These are phyloP conservation scores for Saccostrea cuccullata DNA, from an alignment of 1,140 invertebrate genomes.

Conservation along the genomic window DNA sequence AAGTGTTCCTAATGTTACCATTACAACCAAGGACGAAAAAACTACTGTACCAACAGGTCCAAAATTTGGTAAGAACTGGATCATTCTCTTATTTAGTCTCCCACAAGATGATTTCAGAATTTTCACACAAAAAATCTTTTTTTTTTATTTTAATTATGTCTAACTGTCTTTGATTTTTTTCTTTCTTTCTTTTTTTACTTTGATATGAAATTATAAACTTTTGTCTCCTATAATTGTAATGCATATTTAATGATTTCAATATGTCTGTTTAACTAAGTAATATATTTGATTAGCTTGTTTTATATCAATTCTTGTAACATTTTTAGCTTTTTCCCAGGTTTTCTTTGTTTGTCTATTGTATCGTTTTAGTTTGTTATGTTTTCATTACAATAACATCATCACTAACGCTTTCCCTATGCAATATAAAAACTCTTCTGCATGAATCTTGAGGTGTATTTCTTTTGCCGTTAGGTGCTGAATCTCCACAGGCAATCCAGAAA, in stretches of 20 bases:
- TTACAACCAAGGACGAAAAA: conserved; percentile 33
- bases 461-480: conserved; percentile 87
- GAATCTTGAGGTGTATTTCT: conserved; percentile 53
- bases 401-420: conserved; percentile 21
- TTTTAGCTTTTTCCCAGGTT: neutral
- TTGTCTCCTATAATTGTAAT: neutral
- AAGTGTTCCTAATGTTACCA: conserved; percentile 18
- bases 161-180: neutral
- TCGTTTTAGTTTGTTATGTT: neutral
- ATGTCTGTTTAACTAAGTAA: neutral
- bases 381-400: neutral
- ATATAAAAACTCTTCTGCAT: conserved; percentile 43
- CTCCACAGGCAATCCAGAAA: conserved; percentile 96
- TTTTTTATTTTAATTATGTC: neutral
- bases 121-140: neutral
- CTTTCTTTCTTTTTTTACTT: conserved; percentile 29
- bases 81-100: neutral
- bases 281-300: conserved; percentile 7
- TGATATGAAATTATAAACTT: conserved; percentile 42
- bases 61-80: conserved; percentile 83
- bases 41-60: conserved; percentile 72
- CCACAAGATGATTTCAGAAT: neutral
- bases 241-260: conserved; percentile 21
- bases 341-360: neutral
- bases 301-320: neutral